Conservation (phyloP, 2,888 invertebrate genomes). For the Trichogramma dendrolimi region DNA sequence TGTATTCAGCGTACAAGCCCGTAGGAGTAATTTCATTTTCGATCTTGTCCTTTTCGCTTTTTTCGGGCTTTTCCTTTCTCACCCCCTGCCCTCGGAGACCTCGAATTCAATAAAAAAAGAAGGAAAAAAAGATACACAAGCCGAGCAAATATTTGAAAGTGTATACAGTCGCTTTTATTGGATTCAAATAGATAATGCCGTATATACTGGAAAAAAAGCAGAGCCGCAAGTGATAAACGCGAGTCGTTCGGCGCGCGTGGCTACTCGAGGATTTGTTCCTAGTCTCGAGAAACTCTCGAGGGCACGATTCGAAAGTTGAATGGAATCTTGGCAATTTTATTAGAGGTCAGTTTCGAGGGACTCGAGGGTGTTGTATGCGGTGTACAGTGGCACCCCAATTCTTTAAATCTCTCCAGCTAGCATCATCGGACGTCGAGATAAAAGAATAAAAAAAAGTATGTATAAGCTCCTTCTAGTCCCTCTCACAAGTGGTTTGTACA, state of each 20-base stretch:
- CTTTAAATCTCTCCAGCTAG: conserved; percentile 12
- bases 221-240: too few relatives aligned
- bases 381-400: not conserved
- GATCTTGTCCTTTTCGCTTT: too few relatives aligned
- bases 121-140: too few relatives aligned
- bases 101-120: too few relatives aligned
- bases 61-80: too few relatives aligned
- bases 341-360: not conserved
- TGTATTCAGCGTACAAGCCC: too few relatives aligned
- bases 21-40: too few relatives aligned
- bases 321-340: conserved; percentile 17
- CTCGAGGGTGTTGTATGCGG: conserved; percentile 12
- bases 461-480: not conserved
- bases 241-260: too few relatives aligned
- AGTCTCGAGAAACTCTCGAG: not conserved
- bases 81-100: too few relatives aligned
- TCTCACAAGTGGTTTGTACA: not conserved
- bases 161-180: not conserved
- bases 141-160: not conserved
- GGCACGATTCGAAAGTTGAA: not conserved
- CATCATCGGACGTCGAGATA: not conserved
- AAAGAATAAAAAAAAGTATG: too few relatives aligned
- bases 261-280: not conserved
- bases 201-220: too few relatives aligned
- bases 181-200: too few relatives aligned